These are phyloP conservation scores for Indri indri DNA, from an alignment of 2,113 vertebrate genomes.

Conservation along the genomic window DNA sequence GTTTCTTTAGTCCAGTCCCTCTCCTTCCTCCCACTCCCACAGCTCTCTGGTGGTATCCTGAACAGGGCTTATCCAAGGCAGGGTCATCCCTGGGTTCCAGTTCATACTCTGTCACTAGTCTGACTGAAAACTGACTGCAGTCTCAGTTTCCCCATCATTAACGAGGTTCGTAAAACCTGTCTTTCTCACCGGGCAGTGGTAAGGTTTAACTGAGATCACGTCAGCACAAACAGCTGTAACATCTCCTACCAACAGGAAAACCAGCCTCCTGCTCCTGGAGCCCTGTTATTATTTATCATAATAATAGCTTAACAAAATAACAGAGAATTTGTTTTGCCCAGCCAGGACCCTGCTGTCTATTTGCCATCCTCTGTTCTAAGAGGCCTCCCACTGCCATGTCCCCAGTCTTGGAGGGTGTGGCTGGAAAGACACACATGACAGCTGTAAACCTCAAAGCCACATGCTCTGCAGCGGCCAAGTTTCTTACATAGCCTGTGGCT, in stretches of 20 bases:
- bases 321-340: not conserved
- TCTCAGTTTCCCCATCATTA: constrained; percentile 42
- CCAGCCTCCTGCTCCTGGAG: not conserved
- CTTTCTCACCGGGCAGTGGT: not conserved
- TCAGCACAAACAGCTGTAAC: not conserved
- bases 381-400: not conserved
- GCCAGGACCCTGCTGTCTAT: not conserved
- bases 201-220: not conserved
- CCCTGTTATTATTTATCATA: constrained; percentile 1
- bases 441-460: not conserved
- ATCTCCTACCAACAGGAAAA: not conserved
- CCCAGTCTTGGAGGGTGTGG: constrained; percentile 38
- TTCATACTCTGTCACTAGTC: not conserved
- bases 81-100: not conserved
- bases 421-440: constrained; percentile 29
- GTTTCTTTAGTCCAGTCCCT: not conserved
- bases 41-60: not conserved
- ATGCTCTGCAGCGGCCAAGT: not conserved
- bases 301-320: not conserved
- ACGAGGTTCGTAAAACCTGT: not conserved
- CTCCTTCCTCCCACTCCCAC: rapidly evolving
- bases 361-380: constrained; percentile 10
- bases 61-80: not conserved
- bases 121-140: not conserved
- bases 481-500: not conserved